Evolutionary conservation across 2,113 vertebrate species (phyloP), one percentile per base, ranked within the genome.

Genomic region (Cyprinodon tularosa): DNA sequence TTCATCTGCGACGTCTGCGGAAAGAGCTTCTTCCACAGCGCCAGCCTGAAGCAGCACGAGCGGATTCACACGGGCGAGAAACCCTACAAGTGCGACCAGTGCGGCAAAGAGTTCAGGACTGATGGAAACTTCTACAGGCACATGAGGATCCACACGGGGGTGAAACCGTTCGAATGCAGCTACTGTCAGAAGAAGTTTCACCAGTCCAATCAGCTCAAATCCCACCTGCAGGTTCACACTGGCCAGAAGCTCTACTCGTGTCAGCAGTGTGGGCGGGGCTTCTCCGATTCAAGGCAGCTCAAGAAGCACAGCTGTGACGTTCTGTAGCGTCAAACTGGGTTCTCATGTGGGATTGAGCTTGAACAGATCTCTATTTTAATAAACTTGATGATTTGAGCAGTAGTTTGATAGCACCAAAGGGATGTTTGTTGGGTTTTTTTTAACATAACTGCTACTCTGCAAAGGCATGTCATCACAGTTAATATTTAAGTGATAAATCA

Each of bases 171-270:
- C 0, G 80, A 89, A 9, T 93, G 92, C 3, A 0, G 75, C 47
- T 85, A 74, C 82, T 93, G 92, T 60, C 73, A 88, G 15, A 81
- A 71, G 84, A 91, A 81, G 83, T 93, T 93, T 80, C 89, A 92
- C 83, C 92, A 93, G 81, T 90, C 89, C 0, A 92, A 91, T 39
- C 91, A 93, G 82, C 89, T 93, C 22, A 92, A 93, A 86, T 90
- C 89, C 0, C 92, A 93, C 85, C 72, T 93, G 81, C 92, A 93
- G 84, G 74, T 92, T 29, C 92, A 93, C 87, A 93, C 92, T 0
- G 92, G 92, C 0, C 79, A 90, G 82, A 91, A 91, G 81, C 90
- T 92, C 4, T 93, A 93, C 90, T 78, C 85, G 1, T 94, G 93
- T 12, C 72, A 86, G 78, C 85, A 81, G 68, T 94, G 93, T 12